phyloP scores from a whole-genome alignment of 2,888 invertebrate species.

The Sinopyrophorus schimmeli region DNA sequence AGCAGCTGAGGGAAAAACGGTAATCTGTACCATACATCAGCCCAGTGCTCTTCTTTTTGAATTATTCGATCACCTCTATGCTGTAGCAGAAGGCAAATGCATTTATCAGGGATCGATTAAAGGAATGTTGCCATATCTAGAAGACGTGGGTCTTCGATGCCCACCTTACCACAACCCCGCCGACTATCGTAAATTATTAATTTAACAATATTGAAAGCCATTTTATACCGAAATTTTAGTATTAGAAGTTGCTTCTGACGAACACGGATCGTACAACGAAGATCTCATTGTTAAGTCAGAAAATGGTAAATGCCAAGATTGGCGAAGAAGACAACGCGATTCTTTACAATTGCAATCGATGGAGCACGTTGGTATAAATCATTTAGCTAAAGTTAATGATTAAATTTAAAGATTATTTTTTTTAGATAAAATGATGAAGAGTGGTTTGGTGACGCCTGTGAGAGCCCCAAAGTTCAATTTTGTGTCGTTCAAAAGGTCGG shows the following conservation, averaged over 20 bases:
- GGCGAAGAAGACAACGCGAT: slow-evolving; percentile 55
- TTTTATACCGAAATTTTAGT: slow-evolving; percentile 60
- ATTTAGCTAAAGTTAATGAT: slow-evolving; percentile 7
- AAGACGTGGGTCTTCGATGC: slow-evolving; percentile 71
- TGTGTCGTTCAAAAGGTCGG: slow-evolving; percentile 31
- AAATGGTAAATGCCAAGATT: slow-evolving; percentile 63
- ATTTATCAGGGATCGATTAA: slow-evolving; percentile 79
- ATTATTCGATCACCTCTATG: slow-evolving; percentile 88
- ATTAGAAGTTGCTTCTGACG: slow-evolving; percentile 79
- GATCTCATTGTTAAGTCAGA: slow-evolving; percentile 63
- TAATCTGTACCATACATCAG: slow-evolving; percentile 90
- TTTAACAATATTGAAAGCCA: neutral
- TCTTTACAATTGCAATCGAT: slow-evolving; percentile 51
- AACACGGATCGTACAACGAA: slow-evolving; percentile 63
- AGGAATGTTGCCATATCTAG: slow-evolving; percentile 76
- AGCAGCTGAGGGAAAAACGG: slow-evolving; percentile 81
- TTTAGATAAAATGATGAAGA: slow-evolving; percentile 59
- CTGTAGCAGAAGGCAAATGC: slow-evolving; percentile 77
- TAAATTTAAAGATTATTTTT: slow-evolving; percentile 10
- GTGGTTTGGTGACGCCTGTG: slow-evolving; percentile 59
- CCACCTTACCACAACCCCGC: slow-evolving; percentile 91
- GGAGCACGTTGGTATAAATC: slow-evolving; percentile 52
- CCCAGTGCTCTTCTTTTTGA: slow-evolving; percentile 84
- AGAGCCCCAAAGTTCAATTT: slow-evolving; percentile 53
- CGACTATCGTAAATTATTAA: slow-evolving; percentile 86